Evolutionary conservation across 1,140 invertebrate genomes (phyloP), one percentile per base, ranked within the genome.

Genomic region (Magallana angulata): DNA sequence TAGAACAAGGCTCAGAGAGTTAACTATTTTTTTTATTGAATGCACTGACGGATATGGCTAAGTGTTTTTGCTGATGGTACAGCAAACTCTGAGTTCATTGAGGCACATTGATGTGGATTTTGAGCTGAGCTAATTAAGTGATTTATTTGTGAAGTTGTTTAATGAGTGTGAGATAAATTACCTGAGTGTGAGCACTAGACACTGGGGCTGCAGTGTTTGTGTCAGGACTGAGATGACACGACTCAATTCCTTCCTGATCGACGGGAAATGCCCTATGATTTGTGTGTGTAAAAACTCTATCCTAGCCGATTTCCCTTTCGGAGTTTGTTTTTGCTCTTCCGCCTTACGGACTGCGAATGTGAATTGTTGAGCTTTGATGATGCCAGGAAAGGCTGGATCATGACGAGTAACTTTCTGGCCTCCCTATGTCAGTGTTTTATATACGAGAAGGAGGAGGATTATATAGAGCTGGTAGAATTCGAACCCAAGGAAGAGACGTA

Each of bases 361-460:
- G 24, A 30, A 30, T 64, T 48, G 36, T 48, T 48, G 36, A 48
- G 36, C 3, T 48, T 18, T 5, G 60, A 76, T 30, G 68, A 76
- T 76, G 68, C 68, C 68, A 76, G 68, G 68, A 18, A 18, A 18
- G 36, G 36, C 36, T 48, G 24, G 24, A 76, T 30, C 68, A 76
- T 76, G 68, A 76, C 36, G 68, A 76, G 68, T 76, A 76, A 76
- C 24, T 76, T 76, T 76, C 68, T 76, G 30, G 36, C 24, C 68
- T 76, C 68, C 11, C 18, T 76, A 0, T 76, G 68, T 76, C 24
- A 36, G 2, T 76, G 68, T 76, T 76, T 76, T 76, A 30, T 30
- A 5, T 76, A 30, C 36, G 68, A 76, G 24, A 76, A 18, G 9
- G 68, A 76, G 68, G 68, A 76, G 68, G 68, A 76, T 30, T 76